phyloP scores from a whole-genome alignment of 2,888 invertebrate species.

The Mongoloraphidia duomilia region DNA sequence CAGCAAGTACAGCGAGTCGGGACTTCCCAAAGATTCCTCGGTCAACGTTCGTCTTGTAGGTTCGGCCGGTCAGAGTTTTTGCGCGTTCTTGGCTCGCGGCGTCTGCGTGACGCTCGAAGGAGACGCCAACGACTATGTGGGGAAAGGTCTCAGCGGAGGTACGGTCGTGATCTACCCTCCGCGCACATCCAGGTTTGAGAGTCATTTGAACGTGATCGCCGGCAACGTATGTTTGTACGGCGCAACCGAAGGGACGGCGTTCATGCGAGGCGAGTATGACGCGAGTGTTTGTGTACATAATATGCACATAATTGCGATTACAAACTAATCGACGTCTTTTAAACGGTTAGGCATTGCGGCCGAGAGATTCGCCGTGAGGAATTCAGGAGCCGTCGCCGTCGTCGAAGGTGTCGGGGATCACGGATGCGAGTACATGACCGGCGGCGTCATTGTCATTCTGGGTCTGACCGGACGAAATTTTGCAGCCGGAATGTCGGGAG shows the following conservation, averaged over 20 bases:
- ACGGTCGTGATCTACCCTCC: slow-evolving; percentile 78
- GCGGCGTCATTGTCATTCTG: slow-evolving; percentile 78
- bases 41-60: slow-evolving; percentile 76
- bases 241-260: slow-evolving; percentile 86
- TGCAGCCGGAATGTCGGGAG: slow-evolving; percentile 97
- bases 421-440: slow-evolving; percentile 99
- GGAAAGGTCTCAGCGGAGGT: slow-evolving; percentile 29
- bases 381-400: slow-evolving; percentile 91
- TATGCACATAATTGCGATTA: too few species aligned
- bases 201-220: slow-evolving; percentile 90
- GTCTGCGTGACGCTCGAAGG: slow-evolving; percentile 84
- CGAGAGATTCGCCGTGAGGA: slow-evolving; percentile 95
- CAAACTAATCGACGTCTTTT: slow-evolving; percentile 30
- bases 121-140: slow-evolving; percentile 97
- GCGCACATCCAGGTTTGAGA: slow-evolving; percentile 68
- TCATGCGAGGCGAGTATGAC: slow-evolving; percentile 38
- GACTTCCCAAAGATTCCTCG: slow-evolving; percentile 60
- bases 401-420: slow-evolving; percentile 98
- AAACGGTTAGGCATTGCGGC: slow-evolving; percentile 61
- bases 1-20: slow-evolving; percentile 76
- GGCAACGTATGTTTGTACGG: slow-evolving; percentile 98
- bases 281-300: too few species aligned
- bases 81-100: slow-evolving; percentile 89
- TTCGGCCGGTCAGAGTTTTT: slow-evolving; percentile 97
- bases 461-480: slow-evolving; percentile 95